Evolutionary conservation across 2,888 invertebrate genomes (phyloP), one percentile per base, ranked within the genome.

Genomic region (Drosophila ustulata): DNA sequence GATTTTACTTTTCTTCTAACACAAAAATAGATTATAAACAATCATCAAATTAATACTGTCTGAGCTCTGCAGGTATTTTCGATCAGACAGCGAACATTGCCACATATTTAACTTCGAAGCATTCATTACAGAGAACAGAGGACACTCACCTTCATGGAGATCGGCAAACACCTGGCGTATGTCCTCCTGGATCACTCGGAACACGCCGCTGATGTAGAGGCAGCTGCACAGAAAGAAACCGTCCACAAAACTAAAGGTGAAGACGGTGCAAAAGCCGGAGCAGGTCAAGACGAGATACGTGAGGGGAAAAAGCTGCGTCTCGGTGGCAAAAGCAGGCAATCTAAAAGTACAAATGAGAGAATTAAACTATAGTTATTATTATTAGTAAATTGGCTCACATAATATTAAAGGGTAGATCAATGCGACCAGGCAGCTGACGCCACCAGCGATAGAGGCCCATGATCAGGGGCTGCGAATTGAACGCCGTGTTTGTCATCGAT

Each of bases 171-270:
- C 65, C 37, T 41, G 53, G 13, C 89, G 87, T 34, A 91, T 80
- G 63, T 92, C 91, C 64, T 82, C 78, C 64, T 91, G 89, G 52
- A 92, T 66, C 68, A 90, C 80, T 41, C 89, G 82, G 70, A 91
- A 91, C 18, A 90, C 68, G 0, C 88, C 86, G 43, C 89, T 80
- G 56, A 90, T 80, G 67, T 92, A 91, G 65, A 90, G 59, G 72
- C 92, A 92, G 52, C 89, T 79, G 47, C 90, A 91, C 23, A 92
- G 71, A 59, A 91, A 92, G 56, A 90, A 86, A 13, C 92, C 91
- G 74, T 92, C 92, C 34, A 89, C 89, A 53, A 84, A 90, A 59
- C 89, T 87, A 58, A 92, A 91, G 26, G 85, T 87, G 62, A 86
- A 91, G 8, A 89, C 90, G 0, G 91, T 90, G 71, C 91, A 87